Base-by-base conservation (phyloP, 2,888 invertebrate genomes). In the Mythimna loreyi region DNA sequence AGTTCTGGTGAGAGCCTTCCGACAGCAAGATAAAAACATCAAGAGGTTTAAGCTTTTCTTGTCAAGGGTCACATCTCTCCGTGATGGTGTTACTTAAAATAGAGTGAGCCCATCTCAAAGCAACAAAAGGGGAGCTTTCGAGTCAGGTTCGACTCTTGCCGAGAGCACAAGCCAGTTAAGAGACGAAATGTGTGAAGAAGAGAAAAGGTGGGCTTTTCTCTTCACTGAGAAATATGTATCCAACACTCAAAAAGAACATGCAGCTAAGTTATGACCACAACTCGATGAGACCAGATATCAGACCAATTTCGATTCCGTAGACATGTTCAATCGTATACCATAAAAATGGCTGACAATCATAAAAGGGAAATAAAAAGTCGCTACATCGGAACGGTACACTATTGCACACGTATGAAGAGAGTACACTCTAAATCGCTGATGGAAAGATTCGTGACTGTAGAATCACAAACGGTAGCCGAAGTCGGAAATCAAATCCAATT, bases 401-500 rank as follows among this genome's bases (percentile, higher is more conserved):
- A 64, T 36, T 52, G 74, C 33, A 33, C 73, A 84, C 77, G 72
- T 80, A 82, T 81, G 81, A 40, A 40, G 40, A 76, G 78, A 72
- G 75, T 75, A 85, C 78, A 75, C 80, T 80, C 74, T 72, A 83
- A 86, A 89, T 84, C 87, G 84, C 85, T 86, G 90, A 90, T 90
- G 88, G 89, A 90, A 92, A 90, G 90, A 91, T 89, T 92, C 92
- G 92, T 93, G 92, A 92, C 92, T 91, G 86, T 82, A 81, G 87
- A 90, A 90, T 92, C 90, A 89, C 91, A 89, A 92, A 92, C 91
- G 90, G 90, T 89, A 92, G 91, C 90, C 87, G 87, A 88, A 91
- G 92, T 90, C 89, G 92, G 91, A 93, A 92, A 94, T 94, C 91
- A 93, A 94, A 95, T 94, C 89, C 92, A 94, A 94, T 95, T 94